These are phyloP conservation scores for Caenorhabditis remanei DNA, from an alignment of 1,140 invertebrate species.

Conservation along the genomic window DNA sequence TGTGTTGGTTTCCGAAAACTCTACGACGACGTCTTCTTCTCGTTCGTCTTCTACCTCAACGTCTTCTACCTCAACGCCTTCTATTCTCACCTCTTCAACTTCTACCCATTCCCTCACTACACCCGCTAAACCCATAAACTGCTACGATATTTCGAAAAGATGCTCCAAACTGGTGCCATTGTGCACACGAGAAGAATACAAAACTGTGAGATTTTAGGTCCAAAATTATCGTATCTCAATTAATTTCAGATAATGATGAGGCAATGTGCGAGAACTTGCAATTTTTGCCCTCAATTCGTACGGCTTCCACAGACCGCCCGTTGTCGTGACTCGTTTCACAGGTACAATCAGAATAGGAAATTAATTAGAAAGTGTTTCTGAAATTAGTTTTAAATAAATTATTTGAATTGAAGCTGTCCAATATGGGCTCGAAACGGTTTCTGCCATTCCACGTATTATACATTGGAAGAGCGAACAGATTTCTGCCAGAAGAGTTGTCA, in stretches of 20 bases:
- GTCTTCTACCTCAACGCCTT: neutral
- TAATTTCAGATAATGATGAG: constrained; percentile 53
- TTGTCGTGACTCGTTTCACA: constrained; percentile 12
- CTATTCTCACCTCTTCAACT: neutral
- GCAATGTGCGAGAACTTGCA: constrained; percentile 10
- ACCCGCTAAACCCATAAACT: neutral
- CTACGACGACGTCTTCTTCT: too few relatives aligned
- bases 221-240: too few relatives aligned
- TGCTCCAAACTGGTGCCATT: constrained; percentile 24
- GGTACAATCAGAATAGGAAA: neutral
- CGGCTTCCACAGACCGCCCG: neutral
- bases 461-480: neutral
- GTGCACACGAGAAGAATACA: neutral
- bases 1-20: neutral
- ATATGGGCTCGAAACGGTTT: constrained; percentile 32
- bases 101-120: neutral
- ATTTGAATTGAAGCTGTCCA: constrained; percentile 20
- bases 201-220: too few relatives aligned
- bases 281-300: constrained; percentile 19
- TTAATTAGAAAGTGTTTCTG: neutral
- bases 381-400: neutral
- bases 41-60: neutral
- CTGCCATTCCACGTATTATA: constrained; percentile 45
- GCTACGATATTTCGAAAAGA: constrained; percentile 29
- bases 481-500: constrained; percentile 12